These are phyloP conservation scores for Apodemus agrarius DNA, from an alignment of 2,797 vertebrate genomes.

Conservation along the genomic window DNA sequence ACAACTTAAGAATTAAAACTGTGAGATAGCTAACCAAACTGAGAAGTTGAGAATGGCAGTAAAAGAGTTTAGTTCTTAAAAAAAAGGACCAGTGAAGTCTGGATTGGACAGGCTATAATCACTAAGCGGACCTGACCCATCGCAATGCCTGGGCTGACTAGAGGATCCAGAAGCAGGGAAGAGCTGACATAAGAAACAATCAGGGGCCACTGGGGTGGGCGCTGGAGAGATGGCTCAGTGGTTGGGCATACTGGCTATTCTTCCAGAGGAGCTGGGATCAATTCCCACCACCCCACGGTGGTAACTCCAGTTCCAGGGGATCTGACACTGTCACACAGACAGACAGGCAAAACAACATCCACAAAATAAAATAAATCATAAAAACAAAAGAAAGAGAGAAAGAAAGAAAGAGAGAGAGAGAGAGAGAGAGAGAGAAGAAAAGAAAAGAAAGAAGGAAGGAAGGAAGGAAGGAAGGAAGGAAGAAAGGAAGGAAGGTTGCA, in stretches of 20 bases:
- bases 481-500: neutral
- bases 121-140: neutral
- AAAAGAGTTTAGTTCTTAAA: neutral
- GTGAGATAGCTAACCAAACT: slow-evolving; percentile 2
- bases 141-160: neutral
- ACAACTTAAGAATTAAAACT: slow-evolving; percentile 5
- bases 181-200: neutral
- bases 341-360: neutral
- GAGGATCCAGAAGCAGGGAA: neutral
- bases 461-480: neutral
- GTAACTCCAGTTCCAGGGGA: neutral
- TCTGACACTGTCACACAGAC: neutral
- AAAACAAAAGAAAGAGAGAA: neutral
- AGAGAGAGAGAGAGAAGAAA: neutral
- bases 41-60: neutral
- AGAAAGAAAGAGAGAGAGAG: neutral
- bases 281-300: neutral
- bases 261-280: neutral
- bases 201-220: no score
- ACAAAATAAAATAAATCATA: neutral
- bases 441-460: no score
- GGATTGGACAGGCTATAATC: neutral
- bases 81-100: neutral
- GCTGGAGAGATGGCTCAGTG: neutral
- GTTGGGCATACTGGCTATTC: neutral